phyloP scores from a whole-genome alignment of 2,888 invertebrate species.

The Nysson spinosus region DNA sequence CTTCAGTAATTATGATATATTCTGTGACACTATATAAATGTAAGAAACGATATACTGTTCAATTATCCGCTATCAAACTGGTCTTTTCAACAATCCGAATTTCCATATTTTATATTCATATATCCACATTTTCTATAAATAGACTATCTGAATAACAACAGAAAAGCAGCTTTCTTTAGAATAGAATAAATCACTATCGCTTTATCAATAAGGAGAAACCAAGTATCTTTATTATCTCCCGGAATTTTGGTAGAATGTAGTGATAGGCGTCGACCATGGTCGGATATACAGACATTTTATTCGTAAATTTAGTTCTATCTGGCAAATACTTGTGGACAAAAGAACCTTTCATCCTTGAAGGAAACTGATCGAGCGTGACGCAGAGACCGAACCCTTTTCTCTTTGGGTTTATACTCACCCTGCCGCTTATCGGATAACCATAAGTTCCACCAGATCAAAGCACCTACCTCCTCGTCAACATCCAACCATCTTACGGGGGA shows the following conservation, averaged over 20 bases:
- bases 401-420: constrained; percentile 43
- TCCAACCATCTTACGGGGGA: constrained; percentile 12
- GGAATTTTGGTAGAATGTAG: background rate
- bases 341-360: constrained; percentile 57
- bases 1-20: too few relatives aligned
- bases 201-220: background rate
- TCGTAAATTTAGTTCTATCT: constrained; percentile 48
- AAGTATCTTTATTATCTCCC: background rate
- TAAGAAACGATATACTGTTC: too few relatives aligned
- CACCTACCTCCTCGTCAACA: constrained; percentile 26
- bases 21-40: too few relatives aligned
- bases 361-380: constrained; percentile 52
- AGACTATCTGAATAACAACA: too few relatives aligned
- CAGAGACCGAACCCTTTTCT: constrained; percentile 42
- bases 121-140: too few relatives aligned
- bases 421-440: constrained; percentile 57
- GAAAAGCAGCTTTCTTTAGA: too few relatives aligned
- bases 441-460: constrained; percentile 55
- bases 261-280: constrained; percentile 1
- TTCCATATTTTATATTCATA: too few relatives aligned
- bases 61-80: too few relatives aligned
- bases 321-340: constrained; percentile 42
- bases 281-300: constrained; percentile 16
- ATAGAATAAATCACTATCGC: too few relatives aligned
- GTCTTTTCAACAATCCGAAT: too few relatives aligned